Conservation (phyloP, 2,888 invertebrate genomes). For the Ophion costatus region DNA sequence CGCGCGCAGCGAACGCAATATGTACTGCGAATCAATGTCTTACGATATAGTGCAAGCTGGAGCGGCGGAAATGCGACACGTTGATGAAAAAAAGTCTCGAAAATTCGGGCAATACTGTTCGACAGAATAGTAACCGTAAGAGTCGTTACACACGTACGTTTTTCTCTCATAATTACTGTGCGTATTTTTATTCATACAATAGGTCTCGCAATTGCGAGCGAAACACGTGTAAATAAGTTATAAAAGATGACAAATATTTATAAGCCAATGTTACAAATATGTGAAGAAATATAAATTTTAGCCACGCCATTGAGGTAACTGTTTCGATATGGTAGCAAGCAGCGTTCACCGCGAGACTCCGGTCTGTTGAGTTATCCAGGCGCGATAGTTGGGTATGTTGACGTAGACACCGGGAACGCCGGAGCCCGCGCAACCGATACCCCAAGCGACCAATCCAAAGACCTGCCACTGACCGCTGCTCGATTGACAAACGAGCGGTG, state of each 20-base stretch:
- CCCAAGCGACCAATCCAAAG: constrained; percentile 90
- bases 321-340: background rate
- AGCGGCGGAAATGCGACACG: too few species aligned
- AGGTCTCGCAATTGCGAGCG: background rate
- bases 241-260: constrained; percentile 69
- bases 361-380: constrained; percentile 82
- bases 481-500: constrained; percentile 87
- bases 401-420: constrained; percentile 92
- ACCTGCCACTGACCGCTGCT: constrained; percentile 86
- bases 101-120: background rate
- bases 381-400: constrained; percentile 87
- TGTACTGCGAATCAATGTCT: constrained; percentile 12
- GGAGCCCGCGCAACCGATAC: constrained; percentile 89
- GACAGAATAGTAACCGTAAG: background rate
- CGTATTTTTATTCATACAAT: constrained; percentile 8
- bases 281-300: constrained; percentile 73
- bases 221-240: constrained; percentile 66
- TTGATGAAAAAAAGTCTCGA: constrained; percentile 10
- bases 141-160: background rate
- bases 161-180: background rate
- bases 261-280: constrained; percentile 71
- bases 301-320: constrained; percentile 61
- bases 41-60: background rate
- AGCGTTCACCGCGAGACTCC: constrained; percentile 24
- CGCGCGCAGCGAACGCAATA: constrained; percentile 46